phyloP scores from a whole-genome alignment of 2,888 invertebrate genomes.

The Ectemnius lituratus region DNA sequence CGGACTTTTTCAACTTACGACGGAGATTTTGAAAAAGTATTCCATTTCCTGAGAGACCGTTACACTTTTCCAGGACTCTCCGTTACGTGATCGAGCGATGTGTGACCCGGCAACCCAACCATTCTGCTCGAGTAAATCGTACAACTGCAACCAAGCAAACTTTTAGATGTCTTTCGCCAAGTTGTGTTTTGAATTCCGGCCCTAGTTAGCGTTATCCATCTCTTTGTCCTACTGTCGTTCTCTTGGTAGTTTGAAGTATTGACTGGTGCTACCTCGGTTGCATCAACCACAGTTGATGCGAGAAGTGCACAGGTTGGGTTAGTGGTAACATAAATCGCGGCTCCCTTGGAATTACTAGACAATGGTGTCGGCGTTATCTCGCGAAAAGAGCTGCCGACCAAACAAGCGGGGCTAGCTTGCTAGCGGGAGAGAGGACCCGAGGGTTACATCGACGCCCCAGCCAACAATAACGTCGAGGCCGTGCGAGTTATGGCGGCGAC shows the following conservation, averaged over 20 bases:
- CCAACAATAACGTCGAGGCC: no score
- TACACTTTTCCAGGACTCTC: slow-evolving; percentile 1
- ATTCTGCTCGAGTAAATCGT: not conserved
- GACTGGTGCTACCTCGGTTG: no score
- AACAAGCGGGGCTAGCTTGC: slow-evolving; percentile 9
- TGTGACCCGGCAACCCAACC: no score
- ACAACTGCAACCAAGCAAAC: no score
- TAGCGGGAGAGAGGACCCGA: not conserved
- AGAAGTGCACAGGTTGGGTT: not conserved
- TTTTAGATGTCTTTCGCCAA: no score
- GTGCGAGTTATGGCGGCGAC: no score
- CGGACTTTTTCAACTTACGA: not conserved
- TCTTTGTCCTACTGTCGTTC: no score
- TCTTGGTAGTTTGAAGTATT: no score
- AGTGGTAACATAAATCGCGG: slow-evolving; percentile 19
- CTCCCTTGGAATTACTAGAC: not conserved
- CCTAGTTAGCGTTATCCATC: no score
- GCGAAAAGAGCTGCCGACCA: slow-evolving; percentile 24
- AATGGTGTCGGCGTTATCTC: slow-evolving; percentile 25
- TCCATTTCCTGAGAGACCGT: not conserved
- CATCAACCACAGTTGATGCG: no score
- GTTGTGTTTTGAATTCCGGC: no score
- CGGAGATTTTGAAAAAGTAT: slow-evolving; percentile 3
- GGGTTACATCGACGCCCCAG: no score
- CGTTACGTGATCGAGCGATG: not conserved